Evolutionary conservation across 2,888 invertebrate species (phyloP), one percentile per base, ranked within the genome.

Genomic region (Archaeoteleia sp.): DNA sequence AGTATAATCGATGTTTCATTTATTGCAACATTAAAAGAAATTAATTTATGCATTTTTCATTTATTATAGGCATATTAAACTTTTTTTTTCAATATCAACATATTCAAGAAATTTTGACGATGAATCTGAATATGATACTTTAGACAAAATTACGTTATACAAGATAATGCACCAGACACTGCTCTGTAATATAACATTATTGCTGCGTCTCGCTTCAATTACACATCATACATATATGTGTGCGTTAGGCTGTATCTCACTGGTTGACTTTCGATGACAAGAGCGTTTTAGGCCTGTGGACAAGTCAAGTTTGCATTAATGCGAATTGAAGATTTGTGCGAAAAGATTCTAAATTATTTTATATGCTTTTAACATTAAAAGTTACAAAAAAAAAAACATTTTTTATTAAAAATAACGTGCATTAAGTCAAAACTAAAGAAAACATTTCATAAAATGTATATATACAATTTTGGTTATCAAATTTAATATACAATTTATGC

Each of bases 181-280:
- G 30, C 53, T 29, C 39, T 45, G 20, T n/a, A 29, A 27, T 40
- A 53, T 46, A 54, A 43, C 29, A n/a, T 60, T 67, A 67, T 61
- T 67, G 51, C 61, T 53, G 46, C 29, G 37, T 60, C 37, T 40
- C 45, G 49, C 55, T 23, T 60, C 6, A 27, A n/a, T 9, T 42
- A 10, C 13, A 4, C 8, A 27, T 7, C 20, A 20, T 20, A 42
- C 13, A 55, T 27, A 53, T 48, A 55, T 53, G 48, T 49, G 54
- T 43, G 58, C 10, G 32, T 48, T 14, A 37, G 45, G 55, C 45
- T 20, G 2, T n/a, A 32, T 45, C 14, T 35, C 51, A 61, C 39
- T 46, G 29, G 45, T 34, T 55, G 46, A 61, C 55, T 46, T 49
- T 66, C 49, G 54, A 54, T 60, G 66, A 54, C 30, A 53, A 48